These are phyloP conservation scores for Amblyteles armatorius DNA, from an alignment of 2,888 invertebrate species.

Conservation along the genomic window DNA sequence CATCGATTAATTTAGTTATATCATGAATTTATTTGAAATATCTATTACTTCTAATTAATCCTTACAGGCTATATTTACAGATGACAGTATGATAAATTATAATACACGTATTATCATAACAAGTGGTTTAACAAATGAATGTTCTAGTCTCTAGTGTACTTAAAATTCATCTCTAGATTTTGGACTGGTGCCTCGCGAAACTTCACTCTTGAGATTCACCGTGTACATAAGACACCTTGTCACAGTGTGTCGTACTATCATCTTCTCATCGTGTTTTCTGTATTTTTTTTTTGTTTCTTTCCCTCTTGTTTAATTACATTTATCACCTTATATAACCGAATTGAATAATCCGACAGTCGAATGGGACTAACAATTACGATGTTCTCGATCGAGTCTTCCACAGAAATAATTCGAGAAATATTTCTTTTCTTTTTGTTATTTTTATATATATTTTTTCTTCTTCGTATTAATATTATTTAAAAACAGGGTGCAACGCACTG, in stretches of 20 bases:
- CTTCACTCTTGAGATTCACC: slow-evolving; percentile 75
- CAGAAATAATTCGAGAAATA: slow-evolving; percentile 67
- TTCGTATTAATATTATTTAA: slow-evolving; percentile 37
- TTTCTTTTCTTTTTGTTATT: background rate
- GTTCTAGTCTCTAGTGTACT: slow-evolving; percentile 80
- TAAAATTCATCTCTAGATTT: slow-evolving; percentile 76
- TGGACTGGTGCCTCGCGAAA: slow-evolving; percentile 79
- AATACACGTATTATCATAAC: slow-evolving; percentile 82
- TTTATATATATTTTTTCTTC: background rate
- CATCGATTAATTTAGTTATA: slow-evolving; percentile 74
- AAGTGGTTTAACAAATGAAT: slow-evolving; percentile 83
- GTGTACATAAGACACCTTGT: slow-evolving; percentile 70
- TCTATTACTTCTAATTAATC: slow-evolving; percentile 80
- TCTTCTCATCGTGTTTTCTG: slow-evolving; percentile 61
- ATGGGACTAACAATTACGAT: slow-evolving; percentile 58
- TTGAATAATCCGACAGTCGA: slow-evolving; percentile 65
- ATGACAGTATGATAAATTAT: slow-evolving; percentile 83
- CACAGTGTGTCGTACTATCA: slow-evolving; percentile 57
- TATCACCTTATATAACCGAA: slow-evolving; percentile 64
- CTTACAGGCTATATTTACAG: slow-evolving; percentile 83
- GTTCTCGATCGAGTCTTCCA: slow-evolving; percentile 52
- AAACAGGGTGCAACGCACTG: slow-evolving; percentile 50
- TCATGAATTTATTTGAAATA: slow-evolving; percentile 84
- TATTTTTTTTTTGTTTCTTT: slow-evolving; percentile 42
- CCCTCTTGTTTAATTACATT: slow-evolving; percentile 54